Percentiles rank a stretch among this genome's conserved stretches.
These are phyloP conservation scores for Solenopsis invicta DNA, from an alignment of 1,140 invertebrate genomes.

Conservation along the genomic window DNA sequence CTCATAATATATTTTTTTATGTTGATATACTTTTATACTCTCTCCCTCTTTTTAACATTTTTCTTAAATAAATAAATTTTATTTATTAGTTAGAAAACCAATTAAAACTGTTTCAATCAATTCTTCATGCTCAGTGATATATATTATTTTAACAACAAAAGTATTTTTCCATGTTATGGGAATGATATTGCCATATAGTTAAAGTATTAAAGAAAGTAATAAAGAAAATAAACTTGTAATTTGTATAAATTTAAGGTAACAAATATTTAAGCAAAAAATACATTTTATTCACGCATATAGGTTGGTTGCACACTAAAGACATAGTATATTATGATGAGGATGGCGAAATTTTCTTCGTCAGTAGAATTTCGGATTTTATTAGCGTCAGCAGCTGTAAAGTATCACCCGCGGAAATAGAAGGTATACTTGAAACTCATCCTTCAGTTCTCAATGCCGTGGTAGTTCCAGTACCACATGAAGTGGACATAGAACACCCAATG, in stretches of 20 bases:
- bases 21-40: background rate
- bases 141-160: background rate
- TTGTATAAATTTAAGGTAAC: background rate
- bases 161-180: background rate
- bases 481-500: constrained; percentile 88
- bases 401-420: constrained; percentile 87
- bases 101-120: background rate
- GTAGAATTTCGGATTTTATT: constrained; percentile 88
- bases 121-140: background rate
- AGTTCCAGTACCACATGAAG: constrained; percentile 89
- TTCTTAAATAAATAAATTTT: background rate
- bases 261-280: constrained; percentile 1
- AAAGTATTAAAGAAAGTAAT: background rate
- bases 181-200: background rate
- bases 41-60: background rate
- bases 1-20: background rate
- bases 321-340: constrained; percentile 85
- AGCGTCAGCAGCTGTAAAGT: constrained; percentile 81
- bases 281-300: constrained; percentile 49
- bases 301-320: constrained; percentile 77
- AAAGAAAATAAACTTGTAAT: background rate
- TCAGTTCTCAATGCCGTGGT: constrained; percentile 90
- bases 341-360: constrained; percentile 86
- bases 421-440: constrained; percentile 88
- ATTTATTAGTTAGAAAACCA: background rate